Base-by-base conservation (phyloP, 2,797 vertebrate genomes). In the Ctenochaetus hawaiiensis region DNA sequence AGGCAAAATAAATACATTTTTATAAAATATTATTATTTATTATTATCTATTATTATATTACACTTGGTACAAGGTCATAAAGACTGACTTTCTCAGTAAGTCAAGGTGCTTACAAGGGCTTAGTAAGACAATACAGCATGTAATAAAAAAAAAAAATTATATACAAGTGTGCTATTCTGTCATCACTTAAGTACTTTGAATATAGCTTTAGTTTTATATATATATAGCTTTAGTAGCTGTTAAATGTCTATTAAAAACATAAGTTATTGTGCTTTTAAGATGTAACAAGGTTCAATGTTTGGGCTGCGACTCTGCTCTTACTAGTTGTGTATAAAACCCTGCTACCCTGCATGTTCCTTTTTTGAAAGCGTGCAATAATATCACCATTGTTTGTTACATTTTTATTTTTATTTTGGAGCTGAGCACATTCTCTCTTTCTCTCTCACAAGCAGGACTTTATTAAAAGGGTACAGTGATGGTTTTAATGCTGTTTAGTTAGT, bases 1-100 rank as follows among this genome's bases (percentile, higher is more conserved):
- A 48, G 47, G 23, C 41, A 54, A 52, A 48, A 20, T 41, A 45
- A 65, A 67, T 67, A 58, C 13, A 65, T 16, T 14, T 16, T 14
- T n/a, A 10, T 13, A 53, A 52, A 67, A 34, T 34, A 34, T 34
- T 34, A 7, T 34, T 34, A 34, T 34, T 45, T 8, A 43, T 66
- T 6, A 37, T 45, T 10, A 54, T 9, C 22, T 14, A 44, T 20
- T 1, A 14, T 45, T 45, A 45, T 14, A 45, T 45, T 45, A 41
- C 39, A 41, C 8, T 41, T 41, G 1, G 39, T 41, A 12, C 39
- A 41, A 41, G 12, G 39, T 41, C 39, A 41, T 41, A 9, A 41
- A 41, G 39, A 9, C 2, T 41, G 8, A 41, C 39, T 9, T 41
- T 39, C 3, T 41, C 39, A 12, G 9, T 3, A 13, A 54, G 6